phyloP scores from a whole-genome alignment of 2,888 invertebrate genomes.

The Yponomeuta plumbellus region DNA sequence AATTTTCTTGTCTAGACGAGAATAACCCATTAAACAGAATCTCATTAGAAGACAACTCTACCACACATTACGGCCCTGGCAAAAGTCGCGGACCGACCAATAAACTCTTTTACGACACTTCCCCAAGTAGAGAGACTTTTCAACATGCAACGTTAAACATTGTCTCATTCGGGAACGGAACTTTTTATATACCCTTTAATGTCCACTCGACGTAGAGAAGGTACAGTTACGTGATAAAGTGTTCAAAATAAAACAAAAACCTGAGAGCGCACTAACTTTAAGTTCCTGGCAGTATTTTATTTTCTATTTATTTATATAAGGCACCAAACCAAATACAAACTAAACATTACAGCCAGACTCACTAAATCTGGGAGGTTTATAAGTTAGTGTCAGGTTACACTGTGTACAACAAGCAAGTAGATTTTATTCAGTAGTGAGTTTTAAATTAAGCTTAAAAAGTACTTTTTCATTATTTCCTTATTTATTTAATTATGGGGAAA shows the following conservation, averaged over 20 bases:
- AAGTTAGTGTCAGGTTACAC: no score
- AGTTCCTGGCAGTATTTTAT: no score
- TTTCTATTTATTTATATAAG: no score
- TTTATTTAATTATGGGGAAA: no score
- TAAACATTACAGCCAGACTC: no score
- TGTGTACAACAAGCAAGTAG: no score
- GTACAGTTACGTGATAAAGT: background rate
- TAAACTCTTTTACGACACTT: conserved; percentile 13
- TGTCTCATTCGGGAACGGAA: conserved; percentile 8
- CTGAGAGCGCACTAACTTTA: no score
- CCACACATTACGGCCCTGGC: conserved; percentile 2
- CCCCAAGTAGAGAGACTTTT: conserved; percentile 14
- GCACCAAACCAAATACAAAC: no score
- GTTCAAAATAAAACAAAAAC: background rate
- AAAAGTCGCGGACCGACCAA: conserved; percentile 10
- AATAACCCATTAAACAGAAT: conserved; percentile 1
- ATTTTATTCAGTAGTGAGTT: no score
- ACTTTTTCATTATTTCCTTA: no score
- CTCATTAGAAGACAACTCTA: conserved; percentile 3
- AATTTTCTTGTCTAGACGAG: background rate
- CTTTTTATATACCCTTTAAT: conserved; percentile 4
- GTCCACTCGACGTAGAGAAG: background rate
- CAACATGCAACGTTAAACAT: conserved; percentile 17
- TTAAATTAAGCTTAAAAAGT: no score
- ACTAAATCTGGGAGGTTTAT: no score